These are phyloP conservation scores for Chrysolina oricalcia DNA, from an alignment of 2,888 invertebrate genomes.

Conservation along the genomic window DNA sequence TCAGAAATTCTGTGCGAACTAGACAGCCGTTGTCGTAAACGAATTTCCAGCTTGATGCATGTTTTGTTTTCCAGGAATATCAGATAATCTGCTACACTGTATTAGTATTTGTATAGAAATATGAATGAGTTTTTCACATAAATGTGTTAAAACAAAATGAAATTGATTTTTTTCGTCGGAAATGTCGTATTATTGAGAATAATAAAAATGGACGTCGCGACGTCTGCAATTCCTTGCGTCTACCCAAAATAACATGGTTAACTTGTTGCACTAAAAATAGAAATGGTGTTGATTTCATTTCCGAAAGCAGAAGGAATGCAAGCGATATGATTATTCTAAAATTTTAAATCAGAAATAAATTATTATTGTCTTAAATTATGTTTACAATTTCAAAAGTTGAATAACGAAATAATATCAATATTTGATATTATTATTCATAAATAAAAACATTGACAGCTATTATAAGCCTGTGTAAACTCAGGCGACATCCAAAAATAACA, in stretches of 20 bases:
- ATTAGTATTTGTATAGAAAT: not conserved
- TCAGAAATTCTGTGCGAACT: no score
- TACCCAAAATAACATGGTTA: not conserved
- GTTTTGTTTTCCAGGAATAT: no score
- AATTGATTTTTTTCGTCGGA: not conserved
- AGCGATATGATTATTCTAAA: not conserved
- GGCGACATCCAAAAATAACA: not conserved
- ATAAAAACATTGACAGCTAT: no score
- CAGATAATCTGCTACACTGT: no score
- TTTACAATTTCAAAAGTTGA: no score
- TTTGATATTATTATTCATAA: no score
- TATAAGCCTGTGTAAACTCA: not conserved
- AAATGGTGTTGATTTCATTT: not conserved
- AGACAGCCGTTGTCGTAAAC: no score
- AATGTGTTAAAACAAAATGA: not conserved
- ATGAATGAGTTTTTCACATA: not conserved
- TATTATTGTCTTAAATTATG: no score
- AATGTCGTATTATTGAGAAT: not conserved
- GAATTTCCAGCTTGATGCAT: no score
- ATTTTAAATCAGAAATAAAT: no score
- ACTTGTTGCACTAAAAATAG: constrained; percentile 13
- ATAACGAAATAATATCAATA: no score
- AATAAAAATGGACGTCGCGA: constrained; percentile 13
- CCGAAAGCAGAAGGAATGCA: constrained; percentile 10
- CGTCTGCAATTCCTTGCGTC: constrained; percentile 11